These are phyloP conservation scores for Notothenia coriiceps DNA, from an alignment of 2,113 vertebrate genomes.

Conservation along the genomic window DNA sequence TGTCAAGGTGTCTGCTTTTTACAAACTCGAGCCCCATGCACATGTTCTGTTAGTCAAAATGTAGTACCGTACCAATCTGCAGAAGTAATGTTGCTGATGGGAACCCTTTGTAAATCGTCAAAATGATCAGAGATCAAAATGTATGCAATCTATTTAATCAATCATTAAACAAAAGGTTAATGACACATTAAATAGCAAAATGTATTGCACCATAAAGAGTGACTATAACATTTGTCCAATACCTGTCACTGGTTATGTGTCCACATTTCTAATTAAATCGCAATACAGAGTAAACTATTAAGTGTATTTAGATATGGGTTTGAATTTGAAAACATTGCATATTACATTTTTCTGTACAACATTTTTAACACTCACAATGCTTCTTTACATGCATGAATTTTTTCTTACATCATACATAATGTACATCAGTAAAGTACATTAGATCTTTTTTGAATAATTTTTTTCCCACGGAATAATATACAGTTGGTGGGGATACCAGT, in stretches of 20 bases:
- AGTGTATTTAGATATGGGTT: neutral
- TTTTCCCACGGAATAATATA: neutral
- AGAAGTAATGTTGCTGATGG: neutral
- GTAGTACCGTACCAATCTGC: neutral
- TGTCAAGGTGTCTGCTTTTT: neutral
- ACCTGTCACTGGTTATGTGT: neutral
- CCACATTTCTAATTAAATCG: neutral
- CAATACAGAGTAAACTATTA: neutral
- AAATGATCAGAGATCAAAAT: neutral
- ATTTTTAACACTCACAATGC: neutral
- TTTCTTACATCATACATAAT: too few species aligned
- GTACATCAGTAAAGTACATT: too few species aligned
- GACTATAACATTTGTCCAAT: neutral
- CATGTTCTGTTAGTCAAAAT: neutral
- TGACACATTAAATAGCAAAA: neutral
- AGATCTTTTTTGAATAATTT: too few species aligned
- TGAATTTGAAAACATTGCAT: neutral
- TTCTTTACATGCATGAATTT: neutral
- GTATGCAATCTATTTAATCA: neutral
- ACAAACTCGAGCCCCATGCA: slow-evolving; percentile 19
- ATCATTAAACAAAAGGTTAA: neutral
- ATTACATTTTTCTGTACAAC: neutral
- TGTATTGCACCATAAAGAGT: neutral
- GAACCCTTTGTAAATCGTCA: neutral
- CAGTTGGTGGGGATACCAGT: slow-evolving; percentile 19